These are phyloP conservation scores for Agriopis aurantiaria DNA, from an alignment of 2,888 invertebrate genomes.

Conservation along the genomic window DNA sequence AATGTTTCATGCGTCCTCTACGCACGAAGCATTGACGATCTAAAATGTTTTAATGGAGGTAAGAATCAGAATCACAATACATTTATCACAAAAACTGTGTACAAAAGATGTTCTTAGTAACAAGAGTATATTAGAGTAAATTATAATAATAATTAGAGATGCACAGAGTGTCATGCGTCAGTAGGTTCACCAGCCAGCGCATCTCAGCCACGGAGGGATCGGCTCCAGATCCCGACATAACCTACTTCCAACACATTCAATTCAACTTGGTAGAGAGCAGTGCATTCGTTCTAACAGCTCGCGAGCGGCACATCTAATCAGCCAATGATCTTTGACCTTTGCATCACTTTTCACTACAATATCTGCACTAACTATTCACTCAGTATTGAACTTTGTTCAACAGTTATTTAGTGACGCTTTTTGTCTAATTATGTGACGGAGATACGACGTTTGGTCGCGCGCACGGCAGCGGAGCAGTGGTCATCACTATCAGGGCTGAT, in stretches of 20 bases:
- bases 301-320: conserved; percentile 70
- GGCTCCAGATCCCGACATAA: neutral
- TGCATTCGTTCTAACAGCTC: conserved; percentile 64
- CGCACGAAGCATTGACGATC: too few species aligned
- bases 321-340: conserved; percentile 82
- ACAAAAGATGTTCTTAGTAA: too few species aligned
- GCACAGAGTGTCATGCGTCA: too few species aligned
- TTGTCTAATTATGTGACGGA: conserved; percentile 40
- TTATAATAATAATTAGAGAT: too few species aligned
- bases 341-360: conserved; percentile 48
- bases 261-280: neutral
- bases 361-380: conserved; percentile 39
- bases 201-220: neutral
- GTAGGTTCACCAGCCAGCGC: neutral
- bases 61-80: too few species aligned
- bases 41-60: too few species aligned
- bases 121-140: too few species aligned
- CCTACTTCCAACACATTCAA: neutral
- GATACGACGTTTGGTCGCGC: conserved; percentile 54
- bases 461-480: conserved; percentile 61
- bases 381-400: conserved; percentile 44
- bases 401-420: conserved; percentile 46
- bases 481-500: conserved; percentile 76
- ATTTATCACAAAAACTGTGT: too few species aligned
- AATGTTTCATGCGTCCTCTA: too few species aligned